Base-by-base conservation (phyloP, 2,888 invertebrate species). In the Drosophila cracens region DNA sequence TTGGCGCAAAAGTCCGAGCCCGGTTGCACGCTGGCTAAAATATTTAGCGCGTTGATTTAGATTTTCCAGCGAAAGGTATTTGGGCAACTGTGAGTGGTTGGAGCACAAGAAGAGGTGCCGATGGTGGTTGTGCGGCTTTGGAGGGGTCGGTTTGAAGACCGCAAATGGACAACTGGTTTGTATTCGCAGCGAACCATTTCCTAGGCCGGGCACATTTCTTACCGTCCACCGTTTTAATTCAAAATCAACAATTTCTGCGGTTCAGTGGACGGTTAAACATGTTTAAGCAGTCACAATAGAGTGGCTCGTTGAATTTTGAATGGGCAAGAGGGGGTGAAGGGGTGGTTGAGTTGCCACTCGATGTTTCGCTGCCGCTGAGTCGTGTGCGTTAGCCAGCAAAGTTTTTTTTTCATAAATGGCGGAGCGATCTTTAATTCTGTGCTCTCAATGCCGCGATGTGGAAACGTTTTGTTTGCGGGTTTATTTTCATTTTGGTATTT, bases 191-290 rank as follows among this genome's bases (percentile, higher is more conserved):
- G 60, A 65, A 68, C 58, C 73, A 74, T 68, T 70, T 70, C 69
- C 69, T 72, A 70, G 66, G 73, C 68, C 67, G 79, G 69, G 56
- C 76, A 72, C 82, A 75, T 90, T 90, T 86, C 85, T 90, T 86
- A 79, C 54, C 36, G 54, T 56, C 27, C n/a, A 56, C 36, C 77
- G 85, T 83, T 90, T 90, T 91, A 90, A 90, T 90, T 87, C 91
- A 90, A 91, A 91, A 90, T 91, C 91, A 90, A 90, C 89, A 89
- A 85, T 90, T 87, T 84, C 70, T 80, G 87, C 90, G 87, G 91
- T 87, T 87, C 91, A 90, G 85, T 71, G 90, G 89, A 89, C 91
- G 85, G 83, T 87, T 89, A 90, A 87, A 91, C 87, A 87, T 81
- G 83, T 85, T 89, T 82, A 80, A 82, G 80, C 79, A 83, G 75